Evolutionary conservation across 2,113 vertebrate genomes (phyloP), one percentile per base, ranked within the genome.

Genomic region (Gadus chalcogrammus): DNA sequence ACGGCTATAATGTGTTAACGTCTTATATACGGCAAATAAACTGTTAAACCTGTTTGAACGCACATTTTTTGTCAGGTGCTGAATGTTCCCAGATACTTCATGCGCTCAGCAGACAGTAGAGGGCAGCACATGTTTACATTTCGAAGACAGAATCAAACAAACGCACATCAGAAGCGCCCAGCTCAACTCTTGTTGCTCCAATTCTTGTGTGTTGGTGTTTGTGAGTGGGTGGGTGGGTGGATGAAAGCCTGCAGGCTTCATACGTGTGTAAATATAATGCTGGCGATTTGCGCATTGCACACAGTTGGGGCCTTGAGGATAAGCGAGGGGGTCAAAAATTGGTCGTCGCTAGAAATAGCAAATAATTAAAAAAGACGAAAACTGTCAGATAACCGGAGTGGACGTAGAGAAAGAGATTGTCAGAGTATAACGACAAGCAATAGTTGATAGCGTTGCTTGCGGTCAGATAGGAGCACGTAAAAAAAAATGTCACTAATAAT

Each of bases 1-100:
- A 80, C 72, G 74, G 73, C 81, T 66, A 70, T 58, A 76, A 79
- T 84, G 70, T 88, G 87, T 85, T 84, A 85, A 77, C 75, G 77
- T 61, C 42, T 42, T 75, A 79, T 77, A 85, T 83, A 86, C 68
- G 85, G 71, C 73, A 82, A 90, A 88, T 88, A 89, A 90, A 89
- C 64, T 81, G 69, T 73, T 84, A 71, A 85, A 84, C 56, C 15
- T 56, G 53, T 18, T 18, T 48, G 64, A 8, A 64, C 24, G 15
- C 31, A 20, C 74, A 78, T 79, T 9, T 48, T 6, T 48, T 70
- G 65, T 83, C 59, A 2, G 69, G 70, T 67, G 55, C 76, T 38
- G 68, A 68, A 59, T 75, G 56, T 71, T 56, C 31, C 31, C 31
- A 31, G 31, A 31, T 3, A 48, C 42, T 48, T 6, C 42, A 48